Evolutionary conservation across 2,113 vertebrate species (phyloP), one percentile per base, ranked within the genome.

Genomic region (Sinocyclocheilus maitianheensis): DNA sequence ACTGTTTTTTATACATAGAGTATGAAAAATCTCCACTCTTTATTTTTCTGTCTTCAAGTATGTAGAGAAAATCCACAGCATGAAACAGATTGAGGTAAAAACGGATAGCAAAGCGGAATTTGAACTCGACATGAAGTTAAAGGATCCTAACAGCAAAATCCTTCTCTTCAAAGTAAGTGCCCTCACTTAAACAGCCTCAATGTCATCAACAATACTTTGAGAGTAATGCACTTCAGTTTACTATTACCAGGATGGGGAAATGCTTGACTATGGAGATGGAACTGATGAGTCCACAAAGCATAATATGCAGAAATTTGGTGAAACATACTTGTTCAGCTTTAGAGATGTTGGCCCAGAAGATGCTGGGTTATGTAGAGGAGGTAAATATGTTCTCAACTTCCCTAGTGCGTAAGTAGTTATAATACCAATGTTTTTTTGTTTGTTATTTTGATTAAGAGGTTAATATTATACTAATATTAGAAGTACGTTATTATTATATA

Each of bases 91-190:
- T 81, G 93, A 79, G 88, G 91, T 97, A 60, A 95, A 93, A 92
- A 93, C 92, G 24, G 84, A 83, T 37, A 94, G 97, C 0, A 95
- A 90, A 37, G 96, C 97, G 6, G 92, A 91, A 0, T 97, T 99
- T 87, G 91, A 94, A 77, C 83, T 99, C 46, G 94, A 97, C 83
- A 94, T 99, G 94, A 92, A 94, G 6, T 93, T 97, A 46, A 95
- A 93, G 90, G 93, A 95, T 69, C 90, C 91, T 0, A 93, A 91
- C 24, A 97, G 95, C 92, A 92, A 91, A 0, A 91, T 99, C 89
- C 92, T 95, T 75, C 86, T 99, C 77, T 97, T 95, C 60, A 98
- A 98, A 96, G 98, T 98, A 87, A 71, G 34, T 75, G 22, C 37
- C 80, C 40, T 55, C 67, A 88, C 87, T 79, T 91, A 2, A 81